Base-by-base conservation (phyloP, 2,113 vertebrate genomes). In the Psephotus haematonotus region DNA sequence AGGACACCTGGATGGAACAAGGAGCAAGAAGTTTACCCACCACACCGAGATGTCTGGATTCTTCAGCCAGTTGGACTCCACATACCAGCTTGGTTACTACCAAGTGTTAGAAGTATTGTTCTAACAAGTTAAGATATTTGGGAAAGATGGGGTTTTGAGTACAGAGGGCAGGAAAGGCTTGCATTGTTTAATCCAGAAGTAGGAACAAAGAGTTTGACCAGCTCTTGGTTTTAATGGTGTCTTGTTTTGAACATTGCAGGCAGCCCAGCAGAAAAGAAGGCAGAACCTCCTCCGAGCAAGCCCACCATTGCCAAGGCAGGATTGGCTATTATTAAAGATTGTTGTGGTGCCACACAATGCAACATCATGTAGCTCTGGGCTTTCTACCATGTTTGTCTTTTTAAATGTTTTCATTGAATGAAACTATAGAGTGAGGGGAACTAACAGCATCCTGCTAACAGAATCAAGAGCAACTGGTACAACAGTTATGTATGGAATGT, bases 291-390 rank as follows among this genome's bases (percentile, higher is more conserved):
- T 37, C 98, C 98, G 67, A 99, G 98, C 98, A 99, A 99, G 97
- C 99, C 99, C 47, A 98, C 98, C 27, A 98, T 99, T 86, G 98
- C 98, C 96, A 99, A 99, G 97, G 98, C 98, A n/a, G 99, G 99
- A 83, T 97, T 98, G 72, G 99, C 99, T 47, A 98, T 99, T 82
- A 99, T 99, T 83, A 99, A 99, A 97, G 99, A 99, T 98, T 99
- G 99, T 98, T 99, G 99, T 16, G 99, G 99, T 76, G 98, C 98
- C 96, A 98, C 99, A 44, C 99, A 99, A 93, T 99, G 99, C 95
- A 97, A 91, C 65, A 96, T 99, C 96, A 99, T 99, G 99, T 99
- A 99, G 98, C 97, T 60, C 72, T 86, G 74, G 76, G 81, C 85
- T 53, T 88, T 91, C 55, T 13, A 25, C 57, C 23, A 10, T 25